Evolutionary conservation across 1,140 invertebrate genomes (phyloP).

Genomic region (Temnothorax nylanderi): DNA sequence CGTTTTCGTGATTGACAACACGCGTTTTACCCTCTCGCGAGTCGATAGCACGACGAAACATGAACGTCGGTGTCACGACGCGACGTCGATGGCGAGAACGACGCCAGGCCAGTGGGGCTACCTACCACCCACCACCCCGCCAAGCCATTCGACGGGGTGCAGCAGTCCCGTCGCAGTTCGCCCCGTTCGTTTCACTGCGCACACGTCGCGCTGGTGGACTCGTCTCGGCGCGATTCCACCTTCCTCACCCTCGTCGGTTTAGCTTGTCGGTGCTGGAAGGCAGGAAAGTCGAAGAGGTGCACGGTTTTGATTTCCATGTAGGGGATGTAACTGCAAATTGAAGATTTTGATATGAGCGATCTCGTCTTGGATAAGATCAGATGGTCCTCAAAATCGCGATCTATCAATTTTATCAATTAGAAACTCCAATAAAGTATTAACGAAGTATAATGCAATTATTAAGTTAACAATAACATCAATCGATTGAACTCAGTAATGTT

Average conservation of each 20-base stretch:
- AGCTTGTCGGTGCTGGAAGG: background rate
- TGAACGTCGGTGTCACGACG: conserved; percentile 29
- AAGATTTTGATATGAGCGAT: background rate
- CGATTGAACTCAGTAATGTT: background rate
- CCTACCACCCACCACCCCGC: background rate
- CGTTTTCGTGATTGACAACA: conserved; percentile 24
- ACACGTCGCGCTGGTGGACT: conserved; percentile 43
- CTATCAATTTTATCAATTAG: background rate
- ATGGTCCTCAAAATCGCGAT: background rate
- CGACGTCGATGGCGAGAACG: conserved; percentile 42
- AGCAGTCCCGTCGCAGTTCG: conserved; percentile 38
- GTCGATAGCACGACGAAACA: conserved; percentile 38
- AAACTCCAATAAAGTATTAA: background rate
- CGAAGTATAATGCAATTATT: background rate
- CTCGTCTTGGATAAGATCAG: background rate
- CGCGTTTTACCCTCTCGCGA: background rate
- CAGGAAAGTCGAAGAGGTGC: background rate
- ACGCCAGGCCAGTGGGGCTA: conserved; percentile 14
- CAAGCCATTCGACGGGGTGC: background rate
- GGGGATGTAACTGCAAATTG: background rate
- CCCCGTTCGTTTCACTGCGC: conserved; percentile 50
- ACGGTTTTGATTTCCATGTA: background rate
- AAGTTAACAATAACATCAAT: background rate
- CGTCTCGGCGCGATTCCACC: background rate
- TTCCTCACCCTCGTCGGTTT: conserved; percentile 13